phyloP scores from a whole-genome alignment of 2,113 vertebrate genomes.

The Chloroceryle aenea region DNA sequence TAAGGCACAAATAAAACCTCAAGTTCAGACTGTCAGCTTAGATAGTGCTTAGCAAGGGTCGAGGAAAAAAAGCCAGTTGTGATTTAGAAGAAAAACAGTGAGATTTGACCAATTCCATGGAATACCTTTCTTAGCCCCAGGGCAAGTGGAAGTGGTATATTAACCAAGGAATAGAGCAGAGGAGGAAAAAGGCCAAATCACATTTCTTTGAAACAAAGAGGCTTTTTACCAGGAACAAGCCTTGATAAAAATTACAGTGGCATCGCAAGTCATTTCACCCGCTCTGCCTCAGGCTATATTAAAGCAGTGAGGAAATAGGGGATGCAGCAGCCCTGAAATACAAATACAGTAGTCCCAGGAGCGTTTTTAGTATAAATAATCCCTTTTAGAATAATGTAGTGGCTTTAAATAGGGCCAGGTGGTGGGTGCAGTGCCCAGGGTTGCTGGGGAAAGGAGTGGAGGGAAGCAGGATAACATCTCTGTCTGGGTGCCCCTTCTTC shows the following conservation, averaged over 20 bases:
- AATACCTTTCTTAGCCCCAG: slow-evolving; percentile 79
- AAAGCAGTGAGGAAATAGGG: slow-evolving; percentile 75
- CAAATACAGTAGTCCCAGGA: slow-evolving; percentile 69
- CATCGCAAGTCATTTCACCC: slow-evolving; percentile 78
- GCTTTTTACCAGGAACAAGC: slow-evolving; percentile 84
- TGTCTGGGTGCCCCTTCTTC: not conserved
- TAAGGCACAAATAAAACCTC: slow-evolving; percentile 56
- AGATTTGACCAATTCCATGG: slow-evolving; percentile 76
- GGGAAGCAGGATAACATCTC: fast-evolving
- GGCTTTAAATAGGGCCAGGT: slow-evolving; percentile 74
- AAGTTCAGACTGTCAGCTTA: slow-evolving; percentile 51
- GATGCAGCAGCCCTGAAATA: slow-evolving; percentile 70
- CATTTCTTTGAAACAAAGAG: slow-evolving; percentile 86
- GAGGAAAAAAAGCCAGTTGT: slow-evolving; percentile 65
- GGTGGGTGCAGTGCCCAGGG: slow-evolving; percentile 44
- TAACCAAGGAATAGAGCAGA: slow-evolving; percentile 80
- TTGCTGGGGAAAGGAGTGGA: not conserved
- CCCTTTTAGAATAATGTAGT: slow-evolving; percentile 69
- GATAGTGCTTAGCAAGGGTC: slow-evolving; percentile 65
- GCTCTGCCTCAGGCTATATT: slow-evolving; percentile 72
- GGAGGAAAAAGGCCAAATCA: slow-evolving; percentile 82
- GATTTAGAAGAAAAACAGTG: slow-evolving; percentile 78
- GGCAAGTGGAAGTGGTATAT: slow-evolving; percentile 82
- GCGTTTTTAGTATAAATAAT: slow-evolving; percentile 75
- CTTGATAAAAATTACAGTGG: slow-evolving; percentile 85